Base-by-base conservation (phyloP, 2,888 invertebrate genomes). In the Sthenelais limicola region DNA sequence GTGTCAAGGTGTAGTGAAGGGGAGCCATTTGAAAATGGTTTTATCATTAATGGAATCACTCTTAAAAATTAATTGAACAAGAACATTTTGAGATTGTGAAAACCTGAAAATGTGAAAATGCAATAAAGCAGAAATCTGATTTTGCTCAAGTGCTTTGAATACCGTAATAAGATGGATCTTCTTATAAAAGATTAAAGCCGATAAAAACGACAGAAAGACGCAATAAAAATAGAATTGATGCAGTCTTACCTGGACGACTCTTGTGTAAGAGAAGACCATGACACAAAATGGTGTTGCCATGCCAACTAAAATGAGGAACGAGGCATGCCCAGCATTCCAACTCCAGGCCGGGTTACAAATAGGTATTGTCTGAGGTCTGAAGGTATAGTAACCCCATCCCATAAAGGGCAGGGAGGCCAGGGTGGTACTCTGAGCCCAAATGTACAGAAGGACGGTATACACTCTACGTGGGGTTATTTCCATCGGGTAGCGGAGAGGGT, bases 331-430 rank as follows among this genome's bases (percentile, higher is more conserved):
- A 28, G 74, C 66, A 32, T 75, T 62, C 7, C 52, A 52, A 0
- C 62, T 51, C 74, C 77, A 79, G 15, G 52, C 73, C 18, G 78
- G 79, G 68, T 75, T 76, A 71, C 83, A 83, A 15, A 82, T 79
- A 24, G 82, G 81, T 49, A 83, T 78, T 4, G 80, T 78, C 51
- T 80, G 78, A 0, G 82, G 80, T 54, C 80, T 75, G 72, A 80
- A 83, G 28, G 51, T 73, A 68, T 82, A 82, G n/a, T 78, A 69
- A 7, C 83, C 83, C 82, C 82, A 83, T 3, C 82, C 82, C 12
- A 75, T 68, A 4, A 82, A 71, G 7, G 83, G 83, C 7, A 73
- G 71, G 26, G 73, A 66, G 5, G 82, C 81, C 28, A 82, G 73
- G 9, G 77, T 5, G n/a, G 77, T 62, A 62, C 81, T 78, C 49